Base-by-base conservation (phyloP, 2,113 vertebrate genomes). In the Chascanopsetta lugubris region DNA sequence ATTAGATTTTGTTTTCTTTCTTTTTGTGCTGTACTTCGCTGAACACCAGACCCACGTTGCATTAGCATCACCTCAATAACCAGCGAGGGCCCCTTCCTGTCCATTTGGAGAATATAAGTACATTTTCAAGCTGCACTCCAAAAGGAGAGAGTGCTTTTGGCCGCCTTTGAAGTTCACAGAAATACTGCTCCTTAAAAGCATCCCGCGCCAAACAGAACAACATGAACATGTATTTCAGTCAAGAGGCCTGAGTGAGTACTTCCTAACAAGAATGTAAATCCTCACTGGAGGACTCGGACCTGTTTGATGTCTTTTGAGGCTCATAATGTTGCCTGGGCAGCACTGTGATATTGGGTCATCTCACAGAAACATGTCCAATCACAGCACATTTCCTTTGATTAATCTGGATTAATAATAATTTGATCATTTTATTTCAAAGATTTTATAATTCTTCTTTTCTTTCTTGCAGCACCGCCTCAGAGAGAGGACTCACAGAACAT, bases 141-240 rank as follows among this genome's bases (percentile, higher is more conserved):
- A 80, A 79, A 75, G 82, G 84, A 89, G 84, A 89, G 87, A 90
- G 89, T 90, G 85, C 90, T 90, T 88, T 89, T 88, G 75, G 74
- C 77, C 72, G 79, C 77, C 91, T 92, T 93, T 93, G 91, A 93
- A 90, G 91, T 89, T 85, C 73, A 74, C 71, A 76, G 82, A 88
- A 88, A 91, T 91, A 90, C 92, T 89, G 86, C 69, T 87, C 64
- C 88, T 92, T 89, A 90, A 93, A 93, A 91, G 90, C 88, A 89
- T 89, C 87, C 74, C 80, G 75, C 64, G 59, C 69, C 63, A 82
- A 77, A 84, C 77, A 81, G 77, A 75, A 84, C 78, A 90, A 80
- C 77, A 81, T 20, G 62, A 72, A 79, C 79, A 61, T 69, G 77
- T 67, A 88, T 85, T 88, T 87, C 79, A 84, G 79, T 78, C 69